Evolutionary conservation across 1,140 invertebrate genomes (phyloP).

Genomic region (Drosophila pseudoananassae): DNA sequence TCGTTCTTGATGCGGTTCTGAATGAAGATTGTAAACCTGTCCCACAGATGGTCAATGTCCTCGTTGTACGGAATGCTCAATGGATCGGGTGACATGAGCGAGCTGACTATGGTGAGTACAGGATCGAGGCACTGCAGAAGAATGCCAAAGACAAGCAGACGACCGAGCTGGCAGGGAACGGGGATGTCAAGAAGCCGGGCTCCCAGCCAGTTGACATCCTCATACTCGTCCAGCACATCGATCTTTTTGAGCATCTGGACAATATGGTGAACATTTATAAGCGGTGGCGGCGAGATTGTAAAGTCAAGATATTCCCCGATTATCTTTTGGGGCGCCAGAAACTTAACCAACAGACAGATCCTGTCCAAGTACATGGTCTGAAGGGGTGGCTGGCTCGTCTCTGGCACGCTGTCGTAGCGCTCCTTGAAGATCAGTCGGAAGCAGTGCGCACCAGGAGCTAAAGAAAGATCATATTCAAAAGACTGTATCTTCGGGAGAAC

Average conservation of each 20-base stretch:
- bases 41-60: constrained; percentile 47
- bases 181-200: constrained; percentile 94
- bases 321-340: constrained; percentile 52
- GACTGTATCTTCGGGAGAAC: neutral
- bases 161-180: constrained; percentile 95
- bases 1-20: constrained; percentile 85
- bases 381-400: constrained; percentile 30
- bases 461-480: neutral
- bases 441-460: constrained; percentile 35
- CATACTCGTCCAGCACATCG: constrained; percentile 92
- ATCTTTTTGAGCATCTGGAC: constrained; percentile 93
- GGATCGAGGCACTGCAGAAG: constrained; percentile 97
- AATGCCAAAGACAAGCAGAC: constrained; percentile 95
- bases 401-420: constrained; percentile 25
- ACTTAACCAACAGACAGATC: constrained; percentile 63
- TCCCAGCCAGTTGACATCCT: constrained; percentile 94
- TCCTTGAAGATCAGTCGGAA: constrained; percentile 61
- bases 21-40: constrained; percentile 87
- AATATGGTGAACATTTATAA: constrained; percentile 90
- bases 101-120: constrained; percentile 95
- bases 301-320: constrained; percentile 67
- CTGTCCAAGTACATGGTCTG: constrained; percentile 65
- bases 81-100: constrained; percentile 92
- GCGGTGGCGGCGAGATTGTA: constrained; percentile 87
- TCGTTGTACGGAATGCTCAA: constrained; percentile 48